A percentile compares a stretch with the other conserved stretches of the same genome.
These are phyloP conservation scores for Xestia xanthographa DNA, from an alignment of 2,888 invertebrate species.

Conservation along the genomic window DNA sequence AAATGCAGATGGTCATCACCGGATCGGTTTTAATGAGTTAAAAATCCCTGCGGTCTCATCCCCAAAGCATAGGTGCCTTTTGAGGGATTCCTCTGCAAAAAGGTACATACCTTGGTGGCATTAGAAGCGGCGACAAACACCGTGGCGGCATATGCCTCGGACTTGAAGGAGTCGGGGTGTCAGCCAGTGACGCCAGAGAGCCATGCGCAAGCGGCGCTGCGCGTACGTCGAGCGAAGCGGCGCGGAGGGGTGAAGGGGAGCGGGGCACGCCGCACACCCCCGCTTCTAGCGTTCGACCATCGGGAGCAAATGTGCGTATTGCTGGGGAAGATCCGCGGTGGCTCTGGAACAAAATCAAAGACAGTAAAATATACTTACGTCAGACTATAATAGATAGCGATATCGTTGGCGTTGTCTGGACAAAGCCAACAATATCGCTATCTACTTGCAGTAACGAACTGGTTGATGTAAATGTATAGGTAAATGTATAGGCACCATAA, in stretches of 20 bases:
- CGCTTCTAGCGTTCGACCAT: slow-evolving; percentile 92
- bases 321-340: slow-evolving; percentile 96
- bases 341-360: slow-evolving; percentile 83
- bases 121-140: slow-evolving; percentile 94
- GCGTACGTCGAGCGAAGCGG: slow-evolving; percentile 94
- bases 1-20: neutral
- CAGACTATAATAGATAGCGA: too few relatives aligned
- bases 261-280: slow-evolving; percentile 91
- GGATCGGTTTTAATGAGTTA: neutral
- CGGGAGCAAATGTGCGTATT: slow-evolving; percentile 95
- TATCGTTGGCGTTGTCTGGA: too few relatives aligned
- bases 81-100: neutral
- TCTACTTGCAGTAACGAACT: neutral
- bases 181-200: slow-evolving; percentile 92
- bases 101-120: slow-evolving; percentile 91
- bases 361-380: neutral
- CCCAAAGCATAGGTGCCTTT: neutral
- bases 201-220: slow-evolving; percentile 93
- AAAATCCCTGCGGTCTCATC: neutral
- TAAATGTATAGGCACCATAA: too few relatives aligned
- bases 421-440: neutral
- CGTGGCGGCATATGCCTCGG: slow-evolving; percentile 88
- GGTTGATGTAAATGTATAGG: neutral
- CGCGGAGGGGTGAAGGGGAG: slow-evolving; percentile 95
- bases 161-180: slow-evolving; percentile 86